phyloP scores from a whole-genome alignment of 1,140 invertebrate species.

The Tetraneura akinire region DNA sequence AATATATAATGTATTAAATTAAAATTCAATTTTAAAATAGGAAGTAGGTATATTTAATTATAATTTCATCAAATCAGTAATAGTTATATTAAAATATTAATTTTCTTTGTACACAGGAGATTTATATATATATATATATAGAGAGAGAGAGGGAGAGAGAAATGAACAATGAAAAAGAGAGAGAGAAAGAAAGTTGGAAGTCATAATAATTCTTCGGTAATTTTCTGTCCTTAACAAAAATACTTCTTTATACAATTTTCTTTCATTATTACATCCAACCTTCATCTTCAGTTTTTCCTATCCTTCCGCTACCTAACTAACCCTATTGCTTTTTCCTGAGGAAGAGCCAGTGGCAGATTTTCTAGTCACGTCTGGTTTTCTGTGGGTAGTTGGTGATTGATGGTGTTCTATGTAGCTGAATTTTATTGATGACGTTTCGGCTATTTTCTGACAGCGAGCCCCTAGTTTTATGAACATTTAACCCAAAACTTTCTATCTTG shows the following conservation, averaged over 20 bases:
- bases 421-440: slow-evolving; percentile 50
- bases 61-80: no score
- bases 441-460: slow-evolving; percentile 32
- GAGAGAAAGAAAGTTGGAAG: not conserved
- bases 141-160: no score
- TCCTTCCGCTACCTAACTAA: not conserved
- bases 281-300: not conserved
- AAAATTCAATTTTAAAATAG: no score
- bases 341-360: slow-evolving; percentile 25
- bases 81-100: no score
- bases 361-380: slow-evolving; percentile 24
- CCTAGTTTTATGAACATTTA: slow-evolving; percentile 42
- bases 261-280: not conserved
- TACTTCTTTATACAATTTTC: slow-evolving; percentile 13
- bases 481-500: slow-evolving; percentile 37
- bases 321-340: not conserved
- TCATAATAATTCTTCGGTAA: slow-evolving; percentile 13
- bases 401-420: slow-evolving; percentile 38
- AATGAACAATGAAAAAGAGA: no score
- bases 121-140: no score
- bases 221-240: not conserved
- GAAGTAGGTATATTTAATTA: no score
- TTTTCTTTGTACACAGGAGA: no score
- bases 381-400: slow-evolving; percentile 19
- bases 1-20: no score